Base-by-base conservation (phyloP, 2,113 vertebrate species). In the Antigone vipio region DNA sequence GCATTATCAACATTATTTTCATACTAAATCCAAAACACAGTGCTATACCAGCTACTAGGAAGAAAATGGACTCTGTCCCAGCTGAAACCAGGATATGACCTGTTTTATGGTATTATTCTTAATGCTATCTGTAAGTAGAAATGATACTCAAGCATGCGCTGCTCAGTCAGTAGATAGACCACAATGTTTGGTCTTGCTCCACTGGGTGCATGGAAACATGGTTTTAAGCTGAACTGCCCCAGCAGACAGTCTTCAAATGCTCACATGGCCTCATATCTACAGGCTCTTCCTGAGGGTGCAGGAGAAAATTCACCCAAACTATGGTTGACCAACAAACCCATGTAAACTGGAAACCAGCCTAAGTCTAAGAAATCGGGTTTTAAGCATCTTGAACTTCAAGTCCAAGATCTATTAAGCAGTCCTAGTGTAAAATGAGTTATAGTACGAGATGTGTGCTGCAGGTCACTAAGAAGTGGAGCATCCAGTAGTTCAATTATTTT, bases 361-460 rank as follows among this genome's bases (percentile, higher is more conserved):
- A 53, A 22, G 24, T 47, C 47, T 44, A 59, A 42, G 30, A 79
- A 88, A 49, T 53, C 7, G 12, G 64, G 19, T 67, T 82, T 91
- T 63, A 71, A 62, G 55, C 21, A 26, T 35, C 23, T 74, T 73
- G 42, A 92, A 66, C 14, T 83, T 88, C 40, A 74, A 63, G 29
- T 56, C 29, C 26, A 40, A 53, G 58, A 59, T 32, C 45, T 92
- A 1, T 80, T 93, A 79, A 78, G 55, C 24, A 66, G 56, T 63
- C 9, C 34, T 71, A 29, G 18, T 62, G 22, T 71, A 67, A 80
- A 91, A 32, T 26, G 8, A 62, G 7, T 74, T 88, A 14, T 0
- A 63, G 47, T 38, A 44, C 3, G 1, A 27, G 5, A 34, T 1
- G 1, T 0, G 0, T 85, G n/a, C 34, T 0, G 0, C 4, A 3